Evolutionary conservation across 2,113 vertebrate genomes (phyloP), one percentile per base, ranked within the genome.

Genomic region (Megaleporinus macrocephalus): DNA sequence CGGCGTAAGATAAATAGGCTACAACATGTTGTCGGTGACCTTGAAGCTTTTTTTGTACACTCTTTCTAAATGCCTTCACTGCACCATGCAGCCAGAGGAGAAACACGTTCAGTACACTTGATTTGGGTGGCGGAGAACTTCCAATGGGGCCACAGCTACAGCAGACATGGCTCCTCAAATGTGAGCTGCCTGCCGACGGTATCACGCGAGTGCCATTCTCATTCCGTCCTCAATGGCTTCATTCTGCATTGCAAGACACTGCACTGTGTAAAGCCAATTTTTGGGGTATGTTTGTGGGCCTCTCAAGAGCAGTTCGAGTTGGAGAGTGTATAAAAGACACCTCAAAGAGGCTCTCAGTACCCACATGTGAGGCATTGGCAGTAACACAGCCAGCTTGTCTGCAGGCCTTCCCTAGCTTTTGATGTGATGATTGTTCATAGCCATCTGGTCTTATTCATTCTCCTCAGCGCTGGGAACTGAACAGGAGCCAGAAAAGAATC

Each of bases 371-470:
- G 27, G 55, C 26, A 59, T 27, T 29, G 68, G 55, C 33, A n/a
- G 57, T 77, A 55, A 65, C 41, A 1, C 30, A 77, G 44, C 44
- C 73, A 68, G 83, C 74, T 65, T 61, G 66, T 78, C 51, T 47
- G 59, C 69, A 16, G 44, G 68, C 16, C 22, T 12, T 72, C 29
- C 3, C 41, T 16, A 44, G 66, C 55, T 66, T 70, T 77, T 76
- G 73, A 71, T 63, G 51, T 66, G 30, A 14, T 29, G 47, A 72
- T 78, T 13, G 73, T 77, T 80, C 62, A 53, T 47, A 74, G 55
- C 78, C 78, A 80, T 80, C 83, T 80, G 78, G 63, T 76, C 53
- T 51, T 44, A 70, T 80, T 72, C 24, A 63, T 82, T 75, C 73
- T 41, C 63, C 30, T 66, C 61, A 30, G 49, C 11, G 29, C 62